Evolutionary conservation across 1,140 invertebrate genomes (phyloP).

Genomic region (Metaphire vulgaris): DNA sequence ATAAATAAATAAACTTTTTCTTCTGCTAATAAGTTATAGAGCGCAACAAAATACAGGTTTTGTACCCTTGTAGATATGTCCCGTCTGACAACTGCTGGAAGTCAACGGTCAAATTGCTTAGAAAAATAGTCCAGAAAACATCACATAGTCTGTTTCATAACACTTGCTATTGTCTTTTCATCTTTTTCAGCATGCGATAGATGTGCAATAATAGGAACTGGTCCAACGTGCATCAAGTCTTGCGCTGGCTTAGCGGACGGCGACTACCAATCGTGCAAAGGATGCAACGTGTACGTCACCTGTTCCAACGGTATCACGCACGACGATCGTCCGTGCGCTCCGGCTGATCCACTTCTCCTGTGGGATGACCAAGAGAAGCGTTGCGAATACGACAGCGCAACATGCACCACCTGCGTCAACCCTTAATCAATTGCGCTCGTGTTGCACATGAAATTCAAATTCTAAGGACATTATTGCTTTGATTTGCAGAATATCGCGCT

Average conservation of each 20-base stretch:
- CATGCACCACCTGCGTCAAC: not conserved
- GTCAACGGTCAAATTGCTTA: not conserved
- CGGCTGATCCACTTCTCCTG: not conserved
- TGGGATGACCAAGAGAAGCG: not conserved
- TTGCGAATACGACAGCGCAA: not conserved
- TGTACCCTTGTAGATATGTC: not conserved
- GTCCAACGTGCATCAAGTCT: constrained; percentile 65
- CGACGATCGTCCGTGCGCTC: constrained; percentile 25
- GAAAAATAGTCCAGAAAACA: not conserved
- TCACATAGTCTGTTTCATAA: too few species aligned
- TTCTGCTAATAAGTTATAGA: not conserved
- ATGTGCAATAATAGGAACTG: not conserved
- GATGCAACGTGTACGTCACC: constrained; percentile 30
- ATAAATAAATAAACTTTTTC: too few species aligned
- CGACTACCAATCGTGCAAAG: constrained; percentile 33
- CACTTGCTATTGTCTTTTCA: not conserved
- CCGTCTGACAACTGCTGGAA: not conserved
- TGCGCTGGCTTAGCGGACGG: constrained; percentile 59
- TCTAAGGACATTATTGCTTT: not conserved
- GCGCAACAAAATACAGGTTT: not conserved
- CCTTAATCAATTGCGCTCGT: too few species aligned
- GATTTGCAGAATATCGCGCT: not conserved
- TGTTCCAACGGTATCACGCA: constrained; percentile 27
- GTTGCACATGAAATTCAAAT: not conserved
- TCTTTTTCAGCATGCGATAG: too few species aligned